Conservation (phyloP, 2,888 invertebrate genomes). For the Terebella lapidaria region DNA sequence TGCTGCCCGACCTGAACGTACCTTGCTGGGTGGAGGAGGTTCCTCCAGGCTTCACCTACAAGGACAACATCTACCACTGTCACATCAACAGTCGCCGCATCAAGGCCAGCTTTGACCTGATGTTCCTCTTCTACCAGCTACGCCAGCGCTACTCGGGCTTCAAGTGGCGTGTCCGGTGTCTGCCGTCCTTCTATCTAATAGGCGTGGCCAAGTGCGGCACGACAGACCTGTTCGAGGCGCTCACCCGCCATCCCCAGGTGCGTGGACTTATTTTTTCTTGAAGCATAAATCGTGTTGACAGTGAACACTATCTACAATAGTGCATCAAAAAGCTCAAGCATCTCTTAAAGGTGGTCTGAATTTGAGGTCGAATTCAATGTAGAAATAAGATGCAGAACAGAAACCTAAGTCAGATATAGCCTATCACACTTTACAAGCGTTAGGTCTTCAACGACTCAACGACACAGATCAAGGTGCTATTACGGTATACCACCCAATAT, state of each 20-base stretch:
- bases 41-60: background rate
- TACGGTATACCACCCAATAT: too few species aligned
- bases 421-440: too few species aligned
- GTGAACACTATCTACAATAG: too few species aligned
- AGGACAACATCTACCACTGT: background rate
- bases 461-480: too few species aligned
- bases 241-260: background rate
- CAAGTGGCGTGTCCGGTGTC: slow-evolving; percentile 1
- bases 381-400: too few species aligned
- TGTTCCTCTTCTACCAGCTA: background rate
- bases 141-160: background rate
- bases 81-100: slow-evolving; percentile 2
- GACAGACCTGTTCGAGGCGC: slow-evolving; percentile 2
- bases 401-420: too few species aligned
- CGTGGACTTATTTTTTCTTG: too few species aligned
- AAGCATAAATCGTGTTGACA: too few species aligned
- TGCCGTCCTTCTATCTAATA: slow-evolving; percentile 1
- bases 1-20: background rate
- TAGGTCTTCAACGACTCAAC: too few species aligned
- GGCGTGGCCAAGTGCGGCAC: slow-evolving; percentile 7
- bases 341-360: too few species aligned
- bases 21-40: slow-evolving; percentile 6
- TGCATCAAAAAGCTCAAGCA: too few species aligned
- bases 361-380: too few species aligned
- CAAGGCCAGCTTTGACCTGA: background rate